Conservation (phyloP, 2,797 vertebrate species). For the Gambelia wislizenii region DNA sequence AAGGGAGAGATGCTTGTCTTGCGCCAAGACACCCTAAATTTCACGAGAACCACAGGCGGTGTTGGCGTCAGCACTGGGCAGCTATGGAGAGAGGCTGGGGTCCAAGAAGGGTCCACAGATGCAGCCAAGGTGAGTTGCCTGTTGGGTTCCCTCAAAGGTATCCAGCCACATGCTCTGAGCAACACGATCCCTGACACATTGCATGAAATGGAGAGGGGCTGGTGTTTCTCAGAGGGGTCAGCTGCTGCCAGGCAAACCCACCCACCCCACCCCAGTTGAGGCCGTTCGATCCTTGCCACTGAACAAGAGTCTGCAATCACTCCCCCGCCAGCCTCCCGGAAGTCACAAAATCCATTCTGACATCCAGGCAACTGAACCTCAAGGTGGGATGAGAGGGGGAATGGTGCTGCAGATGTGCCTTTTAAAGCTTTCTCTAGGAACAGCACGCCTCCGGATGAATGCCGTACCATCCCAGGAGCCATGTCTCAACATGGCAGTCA, state of each 20-base stretch:
- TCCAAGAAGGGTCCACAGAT: neutral
- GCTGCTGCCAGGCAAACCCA: neutral
- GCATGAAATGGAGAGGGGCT: neutral
- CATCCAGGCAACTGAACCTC: neutral
- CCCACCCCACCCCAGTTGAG: neutral
- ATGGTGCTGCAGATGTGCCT: accelerated
- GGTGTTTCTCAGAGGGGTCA: neutral
- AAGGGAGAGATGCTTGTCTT: neutral
- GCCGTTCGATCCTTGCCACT: neutral
- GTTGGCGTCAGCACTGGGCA: neutral
- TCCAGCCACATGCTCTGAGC: neutral
- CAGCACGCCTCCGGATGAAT: neutral
- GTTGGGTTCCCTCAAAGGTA: too few species aligned
- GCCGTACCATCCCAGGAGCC: neutral
- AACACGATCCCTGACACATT: neutral
- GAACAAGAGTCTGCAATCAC: neutral
- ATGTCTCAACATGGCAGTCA: neutral
- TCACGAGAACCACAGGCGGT: neutral
- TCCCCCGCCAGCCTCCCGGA: neutral
- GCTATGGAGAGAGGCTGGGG: neutral
- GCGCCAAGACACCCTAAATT: neutral
- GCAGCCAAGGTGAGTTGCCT: neutral
- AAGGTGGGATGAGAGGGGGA: neutral
- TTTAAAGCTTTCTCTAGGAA: neutral
- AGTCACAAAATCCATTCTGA: neutral